phyloP scores from a whole-genome alignment of 2,797 vertebrate species.

The Clarias pachynema region DNA sequence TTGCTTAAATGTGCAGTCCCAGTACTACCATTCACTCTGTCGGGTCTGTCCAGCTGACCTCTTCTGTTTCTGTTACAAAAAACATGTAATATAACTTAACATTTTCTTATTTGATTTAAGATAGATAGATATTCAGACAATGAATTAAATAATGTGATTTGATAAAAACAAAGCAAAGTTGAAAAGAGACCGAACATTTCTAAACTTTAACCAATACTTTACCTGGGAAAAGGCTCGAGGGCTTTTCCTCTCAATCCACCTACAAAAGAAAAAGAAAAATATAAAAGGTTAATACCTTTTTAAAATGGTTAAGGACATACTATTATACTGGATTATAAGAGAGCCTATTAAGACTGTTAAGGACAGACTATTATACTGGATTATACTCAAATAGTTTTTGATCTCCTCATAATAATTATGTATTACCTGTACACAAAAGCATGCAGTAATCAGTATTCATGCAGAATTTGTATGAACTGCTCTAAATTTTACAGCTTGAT shows the following conservation, averaged over 20 bases:
- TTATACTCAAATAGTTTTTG: not conserved
- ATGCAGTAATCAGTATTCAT: too few species aligned
- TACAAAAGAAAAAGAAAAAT: slow-evolving; percentile 50
- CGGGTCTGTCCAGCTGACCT: slow-evolving; percentile 60
- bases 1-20: slow-evolving; percentile 65
- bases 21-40: slow-evolving; percentile 60
- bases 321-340: not conserved
- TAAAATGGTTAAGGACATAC: not conserved
- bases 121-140: not conserved
- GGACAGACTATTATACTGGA: not conserved
- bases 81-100: not conserved
- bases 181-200: not conserved
- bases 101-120: not conserved
- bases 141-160: not conserved
- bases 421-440: not conserved
- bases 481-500: not conserved
- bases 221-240: slow-evolving; percentile 82
- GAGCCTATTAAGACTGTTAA: not conserved
- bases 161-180: not conserved
- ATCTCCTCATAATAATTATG: not conserved
- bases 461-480: not conserved
- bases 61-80: slow-evolving; percentile 67
- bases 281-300: not conserved
- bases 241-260: slow-evolving; percentile 67
- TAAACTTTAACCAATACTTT: slow-evolving; percentile 45